phyloP scores from a whole-genome alignment of 2,113 vertebrate genomes.

The Chiloscyllium plagiosum region DNA sequence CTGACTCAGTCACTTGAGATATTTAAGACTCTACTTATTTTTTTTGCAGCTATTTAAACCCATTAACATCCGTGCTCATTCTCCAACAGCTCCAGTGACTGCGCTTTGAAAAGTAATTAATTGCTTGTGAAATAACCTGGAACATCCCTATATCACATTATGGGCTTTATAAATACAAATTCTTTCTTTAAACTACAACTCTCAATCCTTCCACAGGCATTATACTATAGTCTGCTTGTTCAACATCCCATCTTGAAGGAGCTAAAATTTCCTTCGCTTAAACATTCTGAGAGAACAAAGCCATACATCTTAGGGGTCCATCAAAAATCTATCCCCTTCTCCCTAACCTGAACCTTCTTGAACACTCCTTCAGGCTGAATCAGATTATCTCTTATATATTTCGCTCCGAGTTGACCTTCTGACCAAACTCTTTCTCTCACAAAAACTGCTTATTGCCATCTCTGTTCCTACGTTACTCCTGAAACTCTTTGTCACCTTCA shows the following conservation, averaged over 20 bases:
- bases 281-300: not conserved
- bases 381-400: not conserved
- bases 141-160: not conserved
- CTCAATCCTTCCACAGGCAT: not conserved
- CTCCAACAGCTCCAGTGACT: not conserved
- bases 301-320: not conserved
- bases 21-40: not conserved
- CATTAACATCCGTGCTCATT: not conserved
- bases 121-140: not conserved
- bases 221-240: not conserved
- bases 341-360: not conserved
- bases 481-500: not conserved
- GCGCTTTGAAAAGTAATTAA: not conserved
- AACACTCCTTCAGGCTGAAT: not conserved
- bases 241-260: not conserved
- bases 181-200: not conserved
- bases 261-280: not conserved
- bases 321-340: not conserved
- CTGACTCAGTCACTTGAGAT: not conserved
- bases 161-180: not conserved
- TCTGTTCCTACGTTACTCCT: not conserved
- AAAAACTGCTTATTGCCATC: not conserved
- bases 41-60: not conserved
- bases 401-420: not conserved
- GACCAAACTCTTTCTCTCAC: too few species aligned